Base-by-base conservation (phyloP, 2,888 invertebrate species). In the Cataglyphis livida region DNA sequence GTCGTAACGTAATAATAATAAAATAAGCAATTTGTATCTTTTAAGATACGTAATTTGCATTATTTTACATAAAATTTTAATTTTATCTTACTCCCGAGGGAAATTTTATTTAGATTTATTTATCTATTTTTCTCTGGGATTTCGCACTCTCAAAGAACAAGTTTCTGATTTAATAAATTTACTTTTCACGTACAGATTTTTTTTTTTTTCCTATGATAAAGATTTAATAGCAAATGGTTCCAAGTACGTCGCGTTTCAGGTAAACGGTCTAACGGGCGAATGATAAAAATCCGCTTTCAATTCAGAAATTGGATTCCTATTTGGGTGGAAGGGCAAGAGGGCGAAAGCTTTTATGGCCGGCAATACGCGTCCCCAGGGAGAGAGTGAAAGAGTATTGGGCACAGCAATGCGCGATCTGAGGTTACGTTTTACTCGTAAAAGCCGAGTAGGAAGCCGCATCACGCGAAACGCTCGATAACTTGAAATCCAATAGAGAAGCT, bases 341-440 rank as follows among this genome's bases (percentile, higher is more conserved):
- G 9, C 0, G 64, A 32, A n/a, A 65, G 51, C 68, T 59, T 76
- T 79, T 59, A 79, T 59, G 32, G 70, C n/a, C 35, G 18, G 12
- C 44, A 44, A 59, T 66, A 78, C 68, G 66, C 57, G 68, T 68
- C 68, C 68, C 41, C 18, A 21, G 41, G 32, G 59, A 44, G 59
- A 35, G 59, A 25, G 59, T 79, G 32, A 44, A 32, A 44, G 59
- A n/a, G 59, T 48, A 70, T 79, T 59, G 68, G 44, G 44, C 70
- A 18, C 28, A 25, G 15, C 25, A 44, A 35, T 38, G 66, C 48
- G 59, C 78, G 70, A 79, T 70, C 70, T 79, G 78, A 79, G 59
- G 59, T 79, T 79, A 68, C 68, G 44, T 59, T 79, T 79, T 70
- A 70, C 68, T 48, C 78, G 70, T 70, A 79, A 79, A 79, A 59